Evolutionary conservation across 2,888 invertebrate genomes (phyloP), one percentile per base, ranked within the genome.

Genomic region (Hydrotaea cyrtoneurina): DNA sequence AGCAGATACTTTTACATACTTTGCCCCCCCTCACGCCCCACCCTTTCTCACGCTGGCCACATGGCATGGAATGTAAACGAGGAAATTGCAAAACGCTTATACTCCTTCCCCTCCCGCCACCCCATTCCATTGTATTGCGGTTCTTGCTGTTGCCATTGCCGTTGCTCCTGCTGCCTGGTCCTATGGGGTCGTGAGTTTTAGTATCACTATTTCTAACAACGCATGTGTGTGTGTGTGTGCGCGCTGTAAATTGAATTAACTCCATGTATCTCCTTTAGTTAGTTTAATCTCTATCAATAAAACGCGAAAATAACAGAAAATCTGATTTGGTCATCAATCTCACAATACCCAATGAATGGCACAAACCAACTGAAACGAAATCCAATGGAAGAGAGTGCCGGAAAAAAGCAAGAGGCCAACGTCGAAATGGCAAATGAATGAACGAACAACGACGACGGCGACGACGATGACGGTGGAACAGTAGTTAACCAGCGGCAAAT

Each of bases 31-130:
- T n/a, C 11, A 50, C 64, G 46, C 13, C 11, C n/a, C 31, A 31
- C 39, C 31, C 31, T 31, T 31, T 19, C 39, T 57, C 31, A 10
- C 23, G 26, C 3, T 31, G 31, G 31, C 2, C 46, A 15, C 71
- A 59, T 57, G 26, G 1, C 4, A 77, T 80, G 80, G 85, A 85
- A 85, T 85, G 82, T 82, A 77, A 82, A 85, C 82, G 79, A 85
- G 85, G 79, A 85, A 85, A 85, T 82, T 80, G 85, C 77, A 71
- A 85, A 85, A 85, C 82, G 80, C 82, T 85, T 82, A 76, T 69
- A 66, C 55, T 21, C 53, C 69, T 74, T 43, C 55, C 19, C n/a
- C n/a, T n/a, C n/a, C n/a, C n/a, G n/a, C n/a, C n/a, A n/a, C n/a
- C n/a, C 64, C 23, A 23, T 69, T 21, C 69, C 69, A 43, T 50